These are phyloP conservation scores for Hippocampus abdominalis DNA, from an alignment of 2,113 vertebrate species.

Conservation along the genomic window DNA sequence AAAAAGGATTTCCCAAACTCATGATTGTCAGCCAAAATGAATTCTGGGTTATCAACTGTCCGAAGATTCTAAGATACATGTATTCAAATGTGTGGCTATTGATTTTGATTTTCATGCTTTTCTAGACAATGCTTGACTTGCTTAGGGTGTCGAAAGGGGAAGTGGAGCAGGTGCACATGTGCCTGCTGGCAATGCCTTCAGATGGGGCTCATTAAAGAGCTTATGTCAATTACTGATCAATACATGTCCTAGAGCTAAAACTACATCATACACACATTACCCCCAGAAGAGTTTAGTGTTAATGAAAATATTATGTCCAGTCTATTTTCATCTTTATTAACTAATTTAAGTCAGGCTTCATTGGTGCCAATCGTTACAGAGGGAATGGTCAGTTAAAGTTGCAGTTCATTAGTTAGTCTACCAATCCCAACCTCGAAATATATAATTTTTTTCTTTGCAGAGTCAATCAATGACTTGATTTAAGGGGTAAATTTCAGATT, in stretches of 20 bases:
- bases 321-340: slow-evolving; percentile 63
- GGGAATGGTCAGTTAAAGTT: not conserved
- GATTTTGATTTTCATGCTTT: not conserved
- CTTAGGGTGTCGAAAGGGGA: not conserved
- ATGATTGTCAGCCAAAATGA: not conserved
- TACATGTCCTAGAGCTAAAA: slow-evolving; percentile 54
- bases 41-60: not conserved
- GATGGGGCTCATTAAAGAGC: slow-evolving; percentile 47
- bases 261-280: slow-evolving; percentile 58
- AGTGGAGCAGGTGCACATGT: not conserved
- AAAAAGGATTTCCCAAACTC: not conserved
- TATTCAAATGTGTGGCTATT: not conserved
- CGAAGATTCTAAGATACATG: not conserved
- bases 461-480: too few species aligned
- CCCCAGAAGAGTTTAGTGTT: slow-evolving; percentile 30
- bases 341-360: slow-evolving; percentile 50
- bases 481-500: too few species aligned
- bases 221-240: slow-evolving; percentile 65
- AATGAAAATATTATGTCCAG: slow-evolving; percentile 51
- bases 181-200: slow-evolving; percentile 35
- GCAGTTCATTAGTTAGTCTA: not conserved
- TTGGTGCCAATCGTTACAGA: too few species aligned
- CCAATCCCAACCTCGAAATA: too few species aligned
- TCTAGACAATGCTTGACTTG: not conserved
- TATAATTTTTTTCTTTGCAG: too few species aligned